Evolutionary conservation across 2,113 vertebrate genomes (phyloP).

Genomic region (Hippopotamus amphibius): DNA sequence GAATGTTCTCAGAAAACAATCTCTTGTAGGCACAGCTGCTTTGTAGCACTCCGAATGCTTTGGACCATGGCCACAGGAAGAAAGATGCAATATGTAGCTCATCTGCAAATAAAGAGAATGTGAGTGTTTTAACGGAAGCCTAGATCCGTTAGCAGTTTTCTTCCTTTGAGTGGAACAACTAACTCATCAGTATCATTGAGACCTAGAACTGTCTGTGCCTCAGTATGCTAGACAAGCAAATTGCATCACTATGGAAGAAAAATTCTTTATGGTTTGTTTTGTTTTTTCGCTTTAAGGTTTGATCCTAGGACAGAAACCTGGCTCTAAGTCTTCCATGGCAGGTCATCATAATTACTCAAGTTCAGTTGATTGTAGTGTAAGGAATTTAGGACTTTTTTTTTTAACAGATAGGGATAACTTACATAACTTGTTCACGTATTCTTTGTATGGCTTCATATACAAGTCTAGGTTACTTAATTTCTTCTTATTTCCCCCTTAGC

Average conservation of each 20-base stretch:
- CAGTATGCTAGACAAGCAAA: background rate
- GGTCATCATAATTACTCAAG: background rate
- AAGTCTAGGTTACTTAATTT: conserved; percentile 30
- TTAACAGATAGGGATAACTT: background rate
- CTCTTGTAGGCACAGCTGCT: conserved; percentile 72
- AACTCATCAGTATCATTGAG: background rate
- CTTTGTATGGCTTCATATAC: background rate
- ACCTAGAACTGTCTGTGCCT: background rate
- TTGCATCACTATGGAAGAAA: background rate
- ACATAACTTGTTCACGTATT: conserved; percentile 14
- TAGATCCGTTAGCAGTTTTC: background rate
- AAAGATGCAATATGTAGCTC: background rate
- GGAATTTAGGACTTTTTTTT: background rate
- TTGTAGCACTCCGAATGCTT: conserved; percentile 85
- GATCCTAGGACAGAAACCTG: background rate
- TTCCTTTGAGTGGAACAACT: background rate
- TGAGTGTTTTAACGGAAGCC: conserved; percentile 77
- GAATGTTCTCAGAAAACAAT: background rate
- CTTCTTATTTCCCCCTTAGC: conserved; percentile 4
- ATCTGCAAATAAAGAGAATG: conserved; percentile 83
- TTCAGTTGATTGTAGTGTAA: background rate
- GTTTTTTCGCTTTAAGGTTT: conserved; percentile 20
- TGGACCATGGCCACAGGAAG: conserved; percentile 48
- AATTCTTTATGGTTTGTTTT: background rate
- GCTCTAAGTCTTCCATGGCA: background rate